Evolutionary conservation across 2,113 vertebrate species (phyloP), one percentile per base, ranked within the genome.

Genomic region (Turnix velox): DNA sequence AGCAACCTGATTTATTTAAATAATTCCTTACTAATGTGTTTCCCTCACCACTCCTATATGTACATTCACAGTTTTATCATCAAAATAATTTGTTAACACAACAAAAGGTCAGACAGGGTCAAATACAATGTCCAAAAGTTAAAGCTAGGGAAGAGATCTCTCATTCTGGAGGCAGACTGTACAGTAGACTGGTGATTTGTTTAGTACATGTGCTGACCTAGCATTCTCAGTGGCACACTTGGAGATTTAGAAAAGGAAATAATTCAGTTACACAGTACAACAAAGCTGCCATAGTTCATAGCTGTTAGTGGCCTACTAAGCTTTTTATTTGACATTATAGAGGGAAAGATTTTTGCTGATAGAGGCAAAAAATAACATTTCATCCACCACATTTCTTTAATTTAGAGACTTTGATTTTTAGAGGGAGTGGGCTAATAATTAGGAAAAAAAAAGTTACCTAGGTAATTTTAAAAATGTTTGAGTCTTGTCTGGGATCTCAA

Each of bases 351-450:
- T 95, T 97, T 80, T 93, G 90, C 96, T 92, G 93, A 96, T 83
- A 68, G 86, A 82, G 71, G 93, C 84, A 96, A 96, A 97, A 93
- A 95, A 73, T 33, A 93, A n/a, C 71, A 69, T 83, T 85, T 92
- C 69, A 77, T 88, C 81, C 57, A 54, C 52, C 69, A 46, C 61
- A 92, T 96, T 96, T 94, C 51, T 63, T 95, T 97, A 96, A 97
- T 96, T 96, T 96, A 88, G 81, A 35, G 63, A 30, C 17, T 42
- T 73, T 92, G 80, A 37, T 96, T 95, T 97, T 96, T 92, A 96
- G 82, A 91, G 31, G 18, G 18, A 63, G 18, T 55, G 6, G 18
- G 66, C 40, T 48, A 72, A 91, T 69, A 90, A 90, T 79, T 86
- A 81, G 84, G 62, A 78, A 74, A 88, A 92, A 95, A 88, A 39